Conservation (phyloP, 2,888 invertebrate species). For the Acanthococcus lagerstroemiae region DNA sequence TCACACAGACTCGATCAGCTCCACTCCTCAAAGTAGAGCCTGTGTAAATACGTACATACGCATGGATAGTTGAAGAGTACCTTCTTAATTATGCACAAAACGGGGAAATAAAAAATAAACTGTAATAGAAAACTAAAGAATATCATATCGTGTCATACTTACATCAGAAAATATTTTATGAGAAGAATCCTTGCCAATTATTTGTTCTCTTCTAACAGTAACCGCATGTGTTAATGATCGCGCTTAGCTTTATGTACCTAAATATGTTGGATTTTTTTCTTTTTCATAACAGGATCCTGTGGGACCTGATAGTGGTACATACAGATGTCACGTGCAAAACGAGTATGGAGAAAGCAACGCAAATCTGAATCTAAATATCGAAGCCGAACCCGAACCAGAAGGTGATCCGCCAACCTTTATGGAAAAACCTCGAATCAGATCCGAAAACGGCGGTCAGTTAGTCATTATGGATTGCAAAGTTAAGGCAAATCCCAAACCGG, state of each 20-base stretch:
- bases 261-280: background rate
- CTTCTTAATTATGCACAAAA: too few relatives aligned
- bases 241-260: too few relatives aligned
- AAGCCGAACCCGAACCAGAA: constrained; percentile 88
- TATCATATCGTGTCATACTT: too few relatives aligned
- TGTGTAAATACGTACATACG: too few relatives aligned
- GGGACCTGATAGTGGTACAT: constrained; percentile 72
- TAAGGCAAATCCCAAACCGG: constrained; percentile 69
- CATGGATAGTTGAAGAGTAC: too few relatives aligned
- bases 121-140: background rate
- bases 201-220: too few relatives aligned
- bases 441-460: constrained; percentile 69
- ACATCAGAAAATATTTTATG: too few relatives aligned
- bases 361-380: constrained; percentile 91
- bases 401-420: constrained; percentile 91
- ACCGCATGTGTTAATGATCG: background rate
- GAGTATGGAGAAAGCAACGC: constrained; percentile 95
- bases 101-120: background rate
- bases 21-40: too few relatives aligned
- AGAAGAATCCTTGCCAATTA: too few relatives aligned
- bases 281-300: constrained; percentile 56
- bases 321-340: constrained; percentile 89
- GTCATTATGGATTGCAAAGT: constrained; percentile 83
- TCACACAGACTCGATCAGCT: too few relatives aligned
- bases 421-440: constrained; percentile 78